These are phyloP conservation scores for Vandiemenella viatica DNA, from an alignment of 2,888 invertebrate species.

Conservation along the genomic window DNA sequence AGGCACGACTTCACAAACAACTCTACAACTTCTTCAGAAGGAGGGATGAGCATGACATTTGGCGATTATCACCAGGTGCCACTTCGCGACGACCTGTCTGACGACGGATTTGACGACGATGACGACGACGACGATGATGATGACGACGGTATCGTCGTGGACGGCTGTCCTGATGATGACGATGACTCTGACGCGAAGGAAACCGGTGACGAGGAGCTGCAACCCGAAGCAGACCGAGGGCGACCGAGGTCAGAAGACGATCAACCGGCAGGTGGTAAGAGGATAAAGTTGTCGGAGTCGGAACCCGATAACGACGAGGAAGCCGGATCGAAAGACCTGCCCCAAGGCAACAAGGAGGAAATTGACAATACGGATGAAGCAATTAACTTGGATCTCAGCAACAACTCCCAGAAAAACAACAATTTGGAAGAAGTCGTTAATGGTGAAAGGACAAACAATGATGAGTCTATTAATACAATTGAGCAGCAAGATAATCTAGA, in stretches of 20 bases:
- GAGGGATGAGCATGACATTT: too few relatives aligned
- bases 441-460: too few relatives aligned
- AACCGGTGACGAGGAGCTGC: slow-evolving; percentile 23
- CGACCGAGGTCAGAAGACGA: too few relatives aligned
- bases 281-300: slow-evolving; percentile 38
- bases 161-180: slow-evolving; percentile 53
- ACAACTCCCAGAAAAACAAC: slow-evolving; percentile 38
- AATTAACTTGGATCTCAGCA: slow-evolving; percentile 49
- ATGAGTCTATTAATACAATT: too few relatives aligned
- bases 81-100: too few relatives aligned
- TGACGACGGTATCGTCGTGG: slow-evolving; percentile 57
- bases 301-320: slow-evolving; percentile 32
- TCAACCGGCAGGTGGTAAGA: slow-evolving; percentile 44
- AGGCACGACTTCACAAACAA: slow-evolving; percentile 30
- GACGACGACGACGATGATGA: slow-evolving; percentile 40
- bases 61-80: too few relatives aligned
- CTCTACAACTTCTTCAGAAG: slow-evolving; percentile 29
- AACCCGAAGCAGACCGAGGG: too few relatives aligned
- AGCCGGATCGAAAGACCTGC: not conserved
- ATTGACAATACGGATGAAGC: slow-evolving; percentile 42
- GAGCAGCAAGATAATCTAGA: too few relatives aligned
- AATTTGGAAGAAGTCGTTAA: slow-evolving; percentile 36
- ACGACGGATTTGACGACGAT: slow-evolving; percentile 26
- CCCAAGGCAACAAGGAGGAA: slow-evolving; percentile 41
- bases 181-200: slow-evolving; percentile 37